Conservation (phyloP, 2,888 invertebrate species). For the Osmoderma eremita region DNA sequence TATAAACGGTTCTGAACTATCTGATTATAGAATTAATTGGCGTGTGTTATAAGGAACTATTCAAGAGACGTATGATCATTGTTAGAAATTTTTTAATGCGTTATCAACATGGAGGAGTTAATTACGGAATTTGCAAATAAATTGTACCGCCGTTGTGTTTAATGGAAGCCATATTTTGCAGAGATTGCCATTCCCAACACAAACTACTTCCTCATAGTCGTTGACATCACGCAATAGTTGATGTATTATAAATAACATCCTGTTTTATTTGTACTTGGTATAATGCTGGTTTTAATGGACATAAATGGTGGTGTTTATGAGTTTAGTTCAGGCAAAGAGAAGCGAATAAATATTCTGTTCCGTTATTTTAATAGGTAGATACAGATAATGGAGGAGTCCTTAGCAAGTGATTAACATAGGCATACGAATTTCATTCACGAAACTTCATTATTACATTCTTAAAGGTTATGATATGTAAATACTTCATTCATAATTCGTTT, state of each 20-base stretch:
- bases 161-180: conserved; percentile 25
- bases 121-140: conserved; percentile 28
- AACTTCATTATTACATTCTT: conserved; percentile 28
- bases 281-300: conserved; percentile 5
- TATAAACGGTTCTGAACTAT: conserved; percentile 27
- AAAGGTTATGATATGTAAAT: conserved; percentile 35
- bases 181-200: conserved; percentile 26
- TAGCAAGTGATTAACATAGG: conserved; percentile 17
- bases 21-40: conserved; percentile 20
- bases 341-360: too few species aligned
- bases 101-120: conserved; percentile 19
- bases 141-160: conserved; percentile 28
- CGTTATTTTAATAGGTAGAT: too few species aligned
- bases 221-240: conserved; percentile 25
- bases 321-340: too few species aligned
- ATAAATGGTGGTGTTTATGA: conserved; percentile 2
- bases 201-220: conserved; percentile 32
- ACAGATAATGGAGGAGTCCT: conserved; percentile 3
- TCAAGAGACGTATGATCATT: conserved; percentile 4
- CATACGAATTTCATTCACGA: conserved; percentile 28
- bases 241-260: conserved; percentile 22
- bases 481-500: conserved; percentile 36
- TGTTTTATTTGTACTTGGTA: neutral
- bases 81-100: conserved; percentile 6
- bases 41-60: conserved; percentile 8